phyloP scores from a whole-genome alignment of 2,797 vertebrate genomes.

The Acanthornis magna region DNA sequence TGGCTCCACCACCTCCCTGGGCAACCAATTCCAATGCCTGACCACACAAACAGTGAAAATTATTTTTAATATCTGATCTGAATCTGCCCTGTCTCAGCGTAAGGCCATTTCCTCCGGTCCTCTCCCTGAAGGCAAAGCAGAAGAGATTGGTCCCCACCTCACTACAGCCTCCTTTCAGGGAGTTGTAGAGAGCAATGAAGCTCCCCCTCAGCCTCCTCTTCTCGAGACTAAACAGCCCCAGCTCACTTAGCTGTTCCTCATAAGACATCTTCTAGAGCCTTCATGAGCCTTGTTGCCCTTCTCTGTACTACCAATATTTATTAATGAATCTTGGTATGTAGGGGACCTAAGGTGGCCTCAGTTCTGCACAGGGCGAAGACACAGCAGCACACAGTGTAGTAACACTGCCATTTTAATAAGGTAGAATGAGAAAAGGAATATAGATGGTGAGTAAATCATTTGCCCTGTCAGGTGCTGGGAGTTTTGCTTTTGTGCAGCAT shows the following conservation, averaged over 20 bases:
- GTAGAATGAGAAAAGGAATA: neutral
- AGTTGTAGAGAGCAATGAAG: neutral
- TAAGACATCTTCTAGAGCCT: neutral
- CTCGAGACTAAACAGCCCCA: neutral
- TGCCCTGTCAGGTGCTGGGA: neutral
- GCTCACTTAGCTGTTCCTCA: neutral
- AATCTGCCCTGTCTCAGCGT: neutral
- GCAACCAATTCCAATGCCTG: neutral
- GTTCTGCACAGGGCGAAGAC: neutral
- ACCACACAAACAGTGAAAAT: neutral
- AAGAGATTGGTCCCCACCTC: rapidly evolving
- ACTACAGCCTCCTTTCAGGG: neutral
- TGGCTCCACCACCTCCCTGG: neutral
- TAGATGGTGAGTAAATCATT: neutral
- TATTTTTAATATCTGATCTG: neutral
- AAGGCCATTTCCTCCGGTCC: neutral
- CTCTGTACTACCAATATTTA: neutral
- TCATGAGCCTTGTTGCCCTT: neutral
- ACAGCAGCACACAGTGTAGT: neutral
- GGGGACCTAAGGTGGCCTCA: neutral
- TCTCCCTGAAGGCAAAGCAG: neutral
- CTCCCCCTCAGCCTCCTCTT: neutral
- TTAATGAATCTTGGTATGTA: neutral
- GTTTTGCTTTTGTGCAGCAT: neutral
- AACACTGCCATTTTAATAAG: neutral